These are phyloP conservation scores for Hippoglossus hippoglossus DNA, from an alignment of 2,797 vertebrate species.

Conservation along the genomic window DNA sequence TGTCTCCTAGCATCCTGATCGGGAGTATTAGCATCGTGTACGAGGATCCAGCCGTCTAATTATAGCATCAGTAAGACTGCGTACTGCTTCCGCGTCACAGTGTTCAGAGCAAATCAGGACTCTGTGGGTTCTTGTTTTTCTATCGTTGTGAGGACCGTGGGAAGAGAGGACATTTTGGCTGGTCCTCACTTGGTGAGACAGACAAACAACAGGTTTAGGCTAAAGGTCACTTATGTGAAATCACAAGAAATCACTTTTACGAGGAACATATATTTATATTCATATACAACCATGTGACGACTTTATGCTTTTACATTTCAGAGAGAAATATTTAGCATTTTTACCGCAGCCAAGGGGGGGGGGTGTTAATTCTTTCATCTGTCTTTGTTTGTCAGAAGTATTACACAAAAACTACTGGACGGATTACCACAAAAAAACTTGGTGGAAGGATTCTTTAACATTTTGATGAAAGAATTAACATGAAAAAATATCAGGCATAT, in stretches of 20 bases:
- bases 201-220: neutral
- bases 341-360: no score
- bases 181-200: neutral
- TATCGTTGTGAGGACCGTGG: slow-evolving; percentile 1
- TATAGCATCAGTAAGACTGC: slow-evolving; percentile 54
- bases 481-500: no score
- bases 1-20: slow-evolving; percentile 44
- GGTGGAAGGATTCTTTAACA: no score
- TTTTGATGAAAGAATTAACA: no score
- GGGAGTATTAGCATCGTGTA: slow-evolving; percentile 57
- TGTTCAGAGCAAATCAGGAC: slow-evolving; percentile 34
- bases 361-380: no score
- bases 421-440: no score
- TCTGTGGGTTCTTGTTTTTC: slow-evolving; percentile 5
- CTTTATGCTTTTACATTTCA: no score
- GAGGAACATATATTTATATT: no score
- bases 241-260: neutral
- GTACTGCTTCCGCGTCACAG: slow-evolving; percentile 32
- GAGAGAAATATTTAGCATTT: no score
- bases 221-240: neutral
- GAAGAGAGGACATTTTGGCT: neutral
- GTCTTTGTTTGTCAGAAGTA: no score
- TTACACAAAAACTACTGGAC: no score
- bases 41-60: slow-evolving; percentile 56
- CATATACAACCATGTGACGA: no score